Conservation (phyloP, 2,797 vertebrate species). For the Gymnoscopelus braueri region DNA sequence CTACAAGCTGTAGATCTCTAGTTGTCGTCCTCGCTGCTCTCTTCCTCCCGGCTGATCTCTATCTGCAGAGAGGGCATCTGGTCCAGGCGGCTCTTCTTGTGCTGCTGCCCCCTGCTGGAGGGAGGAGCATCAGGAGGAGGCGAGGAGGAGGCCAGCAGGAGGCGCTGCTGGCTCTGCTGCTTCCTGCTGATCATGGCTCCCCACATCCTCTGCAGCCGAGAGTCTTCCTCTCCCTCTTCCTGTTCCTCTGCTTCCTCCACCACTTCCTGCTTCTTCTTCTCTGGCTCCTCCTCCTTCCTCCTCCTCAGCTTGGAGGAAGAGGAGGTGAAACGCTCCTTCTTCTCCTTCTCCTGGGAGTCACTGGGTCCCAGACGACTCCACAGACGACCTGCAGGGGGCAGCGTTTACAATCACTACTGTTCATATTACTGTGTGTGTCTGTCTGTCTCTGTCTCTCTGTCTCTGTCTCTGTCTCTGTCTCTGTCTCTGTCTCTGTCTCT, state of each 20-base stretch:
- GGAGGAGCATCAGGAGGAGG: constrained; percentile 7
- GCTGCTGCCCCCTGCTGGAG: constrained; percentile 51
- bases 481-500: too few relatives aligned
- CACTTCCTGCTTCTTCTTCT: background rate
- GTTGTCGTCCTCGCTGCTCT: too few relatives aligned
- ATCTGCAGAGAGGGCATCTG: constrained; percentile 96
- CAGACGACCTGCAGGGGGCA: constrained; percentile 80
- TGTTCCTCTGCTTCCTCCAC: constrained; percentile 6
- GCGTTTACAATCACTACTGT: background rate
- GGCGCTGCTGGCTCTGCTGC: constrained; percentile 76
- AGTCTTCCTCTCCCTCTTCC: constrained; percentile 90
- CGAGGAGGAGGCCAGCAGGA: constrained; percentile 56
- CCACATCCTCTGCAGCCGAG: constrained; percentile 93
- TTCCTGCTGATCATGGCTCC: constrained; percentile 97
- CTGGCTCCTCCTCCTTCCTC: constrained; percentile 7
- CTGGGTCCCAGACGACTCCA: constrained; percentile 92
- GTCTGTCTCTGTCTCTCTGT: too few relatives aligned
- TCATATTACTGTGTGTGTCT: too few relatives aligned
- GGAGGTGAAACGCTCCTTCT: too few relatives aligned
- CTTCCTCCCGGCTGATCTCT: constrained; percentile 83
- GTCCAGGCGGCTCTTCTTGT: constrained; percentile 96
- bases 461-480: too few relatives aligned
- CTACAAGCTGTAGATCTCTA: too few relatives aligned
- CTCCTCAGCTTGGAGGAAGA: constrained; percentile 25
- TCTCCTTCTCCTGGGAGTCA: too few relatives aligned